These are phyloP conservation scores for Gallinago jamesoni DNA, from an alignment of 2,113 vertebrate species.

Conservation along the genomic window DNA sequence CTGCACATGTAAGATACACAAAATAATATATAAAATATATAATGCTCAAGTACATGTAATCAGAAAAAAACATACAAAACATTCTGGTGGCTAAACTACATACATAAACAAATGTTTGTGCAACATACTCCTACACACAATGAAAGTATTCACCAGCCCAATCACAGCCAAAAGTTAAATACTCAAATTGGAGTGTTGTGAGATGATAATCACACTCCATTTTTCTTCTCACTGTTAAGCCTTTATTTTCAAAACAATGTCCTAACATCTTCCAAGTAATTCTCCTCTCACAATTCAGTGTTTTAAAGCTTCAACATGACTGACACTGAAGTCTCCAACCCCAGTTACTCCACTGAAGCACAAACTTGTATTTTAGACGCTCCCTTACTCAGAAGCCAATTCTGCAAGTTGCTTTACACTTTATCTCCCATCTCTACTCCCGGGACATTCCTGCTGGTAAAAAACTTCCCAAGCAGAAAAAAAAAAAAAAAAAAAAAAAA, in stretches of 20 bases:
- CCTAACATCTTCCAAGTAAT: background rate
- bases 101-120: background rate
- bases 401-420: background rate
- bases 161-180: background rate
- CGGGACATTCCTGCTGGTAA: background rate
- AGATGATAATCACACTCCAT: background rate
- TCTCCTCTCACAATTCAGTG: background rate
- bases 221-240: background rate
- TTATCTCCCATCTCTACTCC: background rate
- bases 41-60: background rate
- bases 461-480: background rate
- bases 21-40: background rate
- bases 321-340: background rate
- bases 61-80: background rate
- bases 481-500: too few species aligned
- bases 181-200: background rate
- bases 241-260: background rate
- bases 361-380: background rate
- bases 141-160: background rate
- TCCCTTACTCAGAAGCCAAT: background rate
- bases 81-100: rapidly evolving
- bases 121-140: background rate
- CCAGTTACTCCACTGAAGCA: background rate
- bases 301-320: background rate
- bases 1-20: background rate